Percentiles rank a stretch among this genome's conserved stretches.
These are phyloP conservation scores for Zelostemma sp. DNA, from an alignment of 1,140 invertebrate species.

Conservation along the genomic window DNA sequence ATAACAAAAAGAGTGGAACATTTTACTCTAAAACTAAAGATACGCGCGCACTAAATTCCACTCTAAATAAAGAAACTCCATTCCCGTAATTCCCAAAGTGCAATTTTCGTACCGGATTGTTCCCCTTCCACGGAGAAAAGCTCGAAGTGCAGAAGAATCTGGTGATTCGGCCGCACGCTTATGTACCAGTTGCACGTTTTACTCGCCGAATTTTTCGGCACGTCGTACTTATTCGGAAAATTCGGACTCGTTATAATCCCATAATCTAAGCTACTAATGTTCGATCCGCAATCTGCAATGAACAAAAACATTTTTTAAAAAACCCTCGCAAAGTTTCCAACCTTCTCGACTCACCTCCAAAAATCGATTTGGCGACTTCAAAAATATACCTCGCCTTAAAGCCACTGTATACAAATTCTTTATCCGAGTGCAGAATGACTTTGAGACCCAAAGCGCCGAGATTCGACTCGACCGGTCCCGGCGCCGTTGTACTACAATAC, in stretches of 20 bases:
- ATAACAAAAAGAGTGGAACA: too few relatives aligned
- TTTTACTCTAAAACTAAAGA: too few relatives aligned
- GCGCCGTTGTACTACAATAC: constrained; percentile 86
- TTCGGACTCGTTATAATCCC: constrained; percentile 89
- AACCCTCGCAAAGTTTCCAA: not conserved
- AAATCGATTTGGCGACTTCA: constrained; percentile 87
- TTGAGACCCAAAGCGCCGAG: constrained; percentile 85
- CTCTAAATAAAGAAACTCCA: too few relatives aligned
- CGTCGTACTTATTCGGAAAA: constrained; percentile 88
- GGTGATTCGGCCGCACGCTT: constrained; percentile 82
- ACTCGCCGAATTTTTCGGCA: constrained; percentile 80
- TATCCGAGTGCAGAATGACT: constrained; percentile 87
- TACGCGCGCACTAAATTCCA: too few relatives aligned
- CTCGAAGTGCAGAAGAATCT: constrained; percentile 89
- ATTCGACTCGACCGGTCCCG: constrained; percentile 91
- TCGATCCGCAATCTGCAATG: constrained; percentile 85
- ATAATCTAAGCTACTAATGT: constrained; percentile 86
- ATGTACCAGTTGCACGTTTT: constrained; percentile 95
- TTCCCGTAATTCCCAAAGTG: too few relatives aligned
- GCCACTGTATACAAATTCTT: constrained; percentile 86
- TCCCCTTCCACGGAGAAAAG: constrained; percentile 91
- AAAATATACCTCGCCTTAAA: constrained; percentile 93
- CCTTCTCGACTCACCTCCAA: constrained; percentile 75
- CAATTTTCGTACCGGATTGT: constrained; percentile 75
- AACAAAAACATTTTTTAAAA: not conserved